Evolutionary conservation across 1,140 invertebrate species (phyloP).

Genomic region (Teleogryllus occipitalis): DNA sequence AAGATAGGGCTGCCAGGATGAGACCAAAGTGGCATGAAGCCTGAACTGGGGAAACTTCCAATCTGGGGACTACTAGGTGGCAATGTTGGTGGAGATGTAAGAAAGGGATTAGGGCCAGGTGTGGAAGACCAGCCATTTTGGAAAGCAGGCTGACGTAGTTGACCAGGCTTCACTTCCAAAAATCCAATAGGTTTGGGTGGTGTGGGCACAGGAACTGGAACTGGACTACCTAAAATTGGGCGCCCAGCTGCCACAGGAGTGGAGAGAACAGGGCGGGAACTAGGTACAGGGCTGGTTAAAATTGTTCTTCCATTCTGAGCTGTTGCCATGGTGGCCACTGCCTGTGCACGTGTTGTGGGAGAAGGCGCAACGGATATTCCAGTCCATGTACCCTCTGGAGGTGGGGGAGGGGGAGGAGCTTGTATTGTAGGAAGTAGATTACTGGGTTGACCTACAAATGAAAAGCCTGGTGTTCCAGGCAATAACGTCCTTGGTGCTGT

Average conservation of each 20-base stretch:
- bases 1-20: conserved; percentile 23
- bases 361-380: conserved; percentile 8
- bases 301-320: conserved; percentile 20
- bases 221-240: conserved; percentile 24
- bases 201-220: conserved; percentile 20
- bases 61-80: conserved; percentile 16
- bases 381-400: conserved; percentile 6
- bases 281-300: conserved; percentile 24
- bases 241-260: conserved; percentile 2
- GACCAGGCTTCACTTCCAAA: conserved; percentile 22
- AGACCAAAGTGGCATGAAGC: conserved; percentile 21
- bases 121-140: conserved; percentile 17
- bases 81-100: conserved; percentile 16
- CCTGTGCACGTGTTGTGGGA: conserved; percentile 7
- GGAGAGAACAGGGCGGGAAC: conserved; percentile 1
- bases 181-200: conserved; percentile 23
- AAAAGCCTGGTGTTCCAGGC: conserved; percentile 12
- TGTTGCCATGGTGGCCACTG: conserved; percentile 9
- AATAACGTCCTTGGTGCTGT: neutral
- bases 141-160: conserved; percentile 15
- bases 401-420: conserved; percentile 23
- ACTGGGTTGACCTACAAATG: conserved; percentile 12
- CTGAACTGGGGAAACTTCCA: conserved; percentile 17
- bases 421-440: conserved; percentile 15
- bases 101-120: conserved; percentile 10